Evolutionary conservation across 2,113 vertebrate species (phyloP), one percentile per base, ranked within the genome.

Genomic region (Tiliqua scincoides): DNA sequence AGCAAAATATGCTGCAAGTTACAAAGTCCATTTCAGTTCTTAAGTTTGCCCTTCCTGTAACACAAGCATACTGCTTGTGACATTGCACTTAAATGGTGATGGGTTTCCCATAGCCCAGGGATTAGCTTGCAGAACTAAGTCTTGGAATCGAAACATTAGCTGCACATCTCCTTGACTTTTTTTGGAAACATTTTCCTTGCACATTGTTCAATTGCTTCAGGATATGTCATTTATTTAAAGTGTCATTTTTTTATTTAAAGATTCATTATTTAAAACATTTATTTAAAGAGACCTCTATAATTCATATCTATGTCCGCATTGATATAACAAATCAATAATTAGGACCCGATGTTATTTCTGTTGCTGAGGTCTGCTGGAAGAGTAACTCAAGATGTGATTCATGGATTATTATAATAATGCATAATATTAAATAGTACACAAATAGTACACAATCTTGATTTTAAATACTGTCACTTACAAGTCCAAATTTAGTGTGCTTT

Each of bases 1-100:
- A 59, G 67, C 85, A 83, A 84, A n/a, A 8, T 70, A 82, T 79
- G 27, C 52, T 80, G 85, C 3, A 37, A 15, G 62, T 89, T 54
- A 76, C 48, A 73, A 83, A 86, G 76, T 90, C 72, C 40, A 59
- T 82, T 68, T 92, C 57, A 77, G 72, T 48, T 43, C 88, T 82
- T 40, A 52, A 79, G 7, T 43, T 79, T 61, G 20, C 30, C 63
- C 40, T 52, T 80, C 70, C 9, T 86, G 54, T 57, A 57, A 57
- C 54, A 57, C 54, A 6, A 57, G 54, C 54, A 57, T 35, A 71
- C 35, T 35, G 68, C 32, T 71, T 18, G 18, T 71, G 21, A 23
- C 61, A 63, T 32, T 43, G 35, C 54, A 61, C 17, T 71, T 18
- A n/a, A 70, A 17, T 10, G n/a, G 30, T 8, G 21, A 43, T 79